Evolutionary conservation across 2,888 invertebrate genomes (phyloP), one percentile per base, ranked within the genome.

Genomic region (Mythimna albipuncta): DNA sequence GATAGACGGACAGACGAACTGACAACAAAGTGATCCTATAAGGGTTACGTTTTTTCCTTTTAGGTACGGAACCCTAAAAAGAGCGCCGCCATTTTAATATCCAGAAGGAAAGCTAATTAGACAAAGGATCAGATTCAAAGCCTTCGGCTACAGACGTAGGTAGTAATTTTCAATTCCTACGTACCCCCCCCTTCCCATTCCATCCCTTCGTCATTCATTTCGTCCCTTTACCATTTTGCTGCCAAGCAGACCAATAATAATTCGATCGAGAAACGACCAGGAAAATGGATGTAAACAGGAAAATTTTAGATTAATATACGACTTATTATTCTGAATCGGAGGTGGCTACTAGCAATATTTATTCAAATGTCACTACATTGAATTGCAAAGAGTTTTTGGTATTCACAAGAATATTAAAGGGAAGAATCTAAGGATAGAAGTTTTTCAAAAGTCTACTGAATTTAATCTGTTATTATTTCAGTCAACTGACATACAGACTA

Each of bases 261-360:
- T 44, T 38, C 44, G 57, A 54, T 63, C 52, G 52, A 52, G 35
- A 69, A 55, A 19, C 13, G 16, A 52, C 21, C 11, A 61, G 64
- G 82, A 69, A 79, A 79, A 81, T 54, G 21, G 26, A 44, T 63
- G 64, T 72, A 75, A 83, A 80, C 84, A 83, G 84, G 83, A 80
- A 80, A 83, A 79, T 54, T 44, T 35, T 52, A 13, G 6, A 64
- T 55, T 62, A 65, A 68, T 32, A 44, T 50, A 35, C 10, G 7
- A 7, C 10, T 63, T 32, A 58, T 57, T 72, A 72, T 50, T 71
- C 21, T 0, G 26, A 11, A 9, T 16, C 7, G 35, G n/a, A 63
- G 26, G 38, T 61, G 35, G 35, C n/a, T 11, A 59, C 35, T 10
- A 59, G 44, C 5, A 44, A 55, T 70, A 73, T 69, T 69, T 69